A percentile compares a stretch with the other conserved stretches of the same genome.
These are phyloP conservation scores for Macrotis lagotis DNA, from an alignment of 2,113 vertebrate species.

Conservation along the genomic window DNA sequence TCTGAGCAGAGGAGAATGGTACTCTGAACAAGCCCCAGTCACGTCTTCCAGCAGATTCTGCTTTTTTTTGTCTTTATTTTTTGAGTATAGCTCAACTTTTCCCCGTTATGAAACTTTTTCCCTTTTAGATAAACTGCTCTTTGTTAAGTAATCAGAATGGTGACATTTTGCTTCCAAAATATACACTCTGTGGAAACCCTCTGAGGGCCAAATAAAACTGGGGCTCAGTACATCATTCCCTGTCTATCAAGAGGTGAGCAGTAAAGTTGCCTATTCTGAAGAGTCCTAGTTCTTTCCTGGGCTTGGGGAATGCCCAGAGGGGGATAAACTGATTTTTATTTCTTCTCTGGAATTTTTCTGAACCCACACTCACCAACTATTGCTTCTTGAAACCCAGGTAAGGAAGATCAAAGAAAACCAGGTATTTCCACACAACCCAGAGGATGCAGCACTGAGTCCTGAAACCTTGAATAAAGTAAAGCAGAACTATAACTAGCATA, in stretches of 20 bases:
- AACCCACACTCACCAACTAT: neutral
- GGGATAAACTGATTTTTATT: neutral
- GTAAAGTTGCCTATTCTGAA: neutral
- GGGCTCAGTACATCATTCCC: neutral
- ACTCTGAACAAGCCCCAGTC: neutral
- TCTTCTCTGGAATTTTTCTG: neutral
- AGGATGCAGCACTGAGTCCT: neutral
- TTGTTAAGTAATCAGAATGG: slow-evolving; percentile 31
- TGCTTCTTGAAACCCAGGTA: neutral
- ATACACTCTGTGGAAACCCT: neutral
- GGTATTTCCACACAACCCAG: neutral
- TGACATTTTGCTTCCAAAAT: slow-evolving; percentile 26
- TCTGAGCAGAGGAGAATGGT: neutral
- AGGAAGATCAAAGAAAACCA: neutral
- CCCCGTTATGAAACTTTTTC: neutral
- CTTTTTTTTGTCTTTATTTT: slow-evolving; percentile 7
- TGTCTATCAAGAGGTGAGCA: neutral
- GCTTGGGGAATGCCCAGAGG: neutral
- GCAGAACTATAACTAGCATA: neutral
- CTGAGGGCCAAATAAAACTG: neutral
- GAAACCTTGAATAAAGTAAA: neutral
- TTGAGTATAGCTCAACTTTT: slow-evolving; percentile 5
- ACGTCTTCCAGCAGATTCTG: neutral
- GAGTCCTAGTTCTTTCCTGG: neutral
- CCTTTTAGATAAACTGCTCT: slow-evolving; percentile 28